Conservation (phyloP, 2,113 vertebrate species). For the Holacanthus passer region DNA sequence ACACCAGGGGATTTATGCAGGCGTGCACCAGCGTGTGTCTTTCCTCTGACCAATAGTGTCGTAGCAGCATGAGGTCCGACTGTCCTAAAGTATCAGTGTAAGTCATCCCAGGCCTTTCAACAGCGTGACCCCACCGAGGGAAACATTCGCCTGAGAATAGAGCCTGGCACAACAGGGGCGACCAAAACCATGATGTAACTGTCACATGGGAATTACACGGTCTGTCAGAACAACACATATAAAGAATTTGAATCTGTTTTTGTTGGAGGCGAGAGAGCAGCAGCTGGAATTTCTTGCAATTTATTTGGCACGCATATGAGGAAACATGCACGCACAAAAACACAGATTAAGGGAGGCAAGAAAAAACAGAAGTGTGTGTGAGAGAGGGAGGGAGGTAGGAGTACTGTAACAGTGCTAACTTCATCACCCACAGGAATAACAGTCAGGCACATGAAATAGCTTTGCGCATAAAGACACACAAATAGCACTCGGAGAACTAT, state of each 20-base stretch:
- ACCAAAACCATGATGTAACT: slow-evolving; percentile 39
- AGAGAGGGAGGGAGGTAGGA: slow-evolving; percentile 1
- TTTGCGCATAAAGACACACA: slow-evolving; percentile 72
- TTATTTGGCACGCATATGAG: not conserved
- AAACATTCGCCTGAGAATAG: slow-evolving; percentile 50
- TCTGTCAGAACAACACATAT: slow-evolving; percentile 9
- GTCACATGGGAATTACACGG: slow-evolving; percentile 26
- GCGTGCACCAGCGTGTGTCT: slow-evolving; percentile 10
- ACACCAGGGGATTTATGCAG: not conserved
- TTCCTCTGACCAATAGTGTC: slow-evolving; percentile 27
- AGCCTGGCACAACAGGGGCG: slow-evolving; percentile 17
- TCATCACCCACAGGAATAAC: slow-evolving; percentile 69
- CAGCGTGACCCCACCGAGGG: slow-evolving; percentile 39
- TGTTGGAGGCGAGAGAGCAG: not conserved
- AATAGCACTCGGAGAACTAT: slow-evolving; percentile 63
- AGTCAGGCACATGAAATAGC: slow-evolving; percentile 63
- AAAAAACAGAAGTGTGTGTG: not conserved
- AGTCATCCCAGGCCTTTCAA: slow-evolving; percentile 37
- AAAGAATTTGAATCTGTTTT: not conserved
- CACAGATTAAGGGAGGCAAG: not conserved
- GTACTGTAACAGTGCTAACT: slow-evolving; percentile 56
- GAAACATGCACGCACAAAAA: not conserved
- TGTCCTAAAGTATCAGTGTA: slow-evolving; percentile 50
- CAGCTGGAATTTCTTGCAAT: not conserved
- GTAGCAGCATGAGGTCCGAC: slow-evolving; percentile 58